phyloP scores from a whole-genome alignment of 2,888 invertebrate species.

The Campoplex capitator region DNA sequence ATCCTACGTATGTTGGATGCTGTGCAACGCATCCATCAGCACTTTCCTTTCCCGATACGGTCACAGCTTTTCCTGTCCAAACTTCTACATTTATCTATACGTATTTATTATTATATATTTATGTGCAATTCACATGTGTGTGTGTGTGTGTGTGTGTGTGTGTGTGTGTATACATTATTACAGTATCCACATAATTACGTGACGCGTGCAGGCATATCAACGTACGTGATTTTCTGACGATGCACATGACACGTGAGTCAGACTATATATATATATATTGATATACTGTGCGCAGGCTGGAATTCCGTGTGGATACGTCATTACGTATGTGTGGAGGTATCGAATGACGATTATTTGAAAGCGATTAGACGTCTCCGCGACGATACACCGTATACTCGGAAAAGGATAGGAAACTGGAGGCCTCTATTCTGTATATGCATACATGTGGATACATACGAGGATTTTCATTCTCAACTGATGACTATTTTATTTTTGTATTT shows the following conservation, averaged over 20 bases:
- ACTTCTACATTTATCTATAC: background rate
- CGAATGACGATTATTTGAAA: constrained; percentile 28
- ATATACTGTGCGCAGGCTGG: constrained; percentile 2
- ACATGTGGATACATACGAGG: background rate
- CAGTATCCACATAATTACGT: constrained; percentile 63
- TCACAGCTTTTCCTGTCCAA: constrained; percentile 57
- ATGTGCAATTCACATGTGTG: background rate
- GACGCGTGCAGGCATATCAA: constrained; percentile 63
- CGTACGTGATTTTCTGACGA: constrained; percentile 66
- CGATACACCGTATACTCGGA: constrained; percentile 6
- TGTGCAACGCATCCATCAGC: constrained; percentile 43
- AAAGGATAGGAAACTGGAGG: constrained; percentile 2
- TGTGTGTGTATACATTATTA: constrained; percentile 33
- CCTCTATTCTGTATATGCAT: background rate
- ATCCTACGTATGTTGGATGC: constrained; percentile 8
- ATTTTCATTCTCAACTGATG: background rate
- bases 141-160: background rate
- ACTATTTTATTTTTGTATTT: background rate
- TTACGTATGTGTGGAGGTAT: constrained; percentile 10
- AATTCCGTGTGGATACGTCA: constrained; percentile 5
- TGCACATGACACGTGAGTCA: constrained; percentile 43
- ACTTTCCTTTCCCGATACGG: constrained; percentile 64
- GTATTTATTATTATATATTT: constrained; percentile 6
- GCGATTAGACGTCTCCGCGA: constrained; percentile 27
- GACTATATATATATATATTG: constrained; percentile 12